phyloP scores from a whole-genome alignment of 2,888 invertebrate genomes.

The Erpobdella octoculata region DNA sequence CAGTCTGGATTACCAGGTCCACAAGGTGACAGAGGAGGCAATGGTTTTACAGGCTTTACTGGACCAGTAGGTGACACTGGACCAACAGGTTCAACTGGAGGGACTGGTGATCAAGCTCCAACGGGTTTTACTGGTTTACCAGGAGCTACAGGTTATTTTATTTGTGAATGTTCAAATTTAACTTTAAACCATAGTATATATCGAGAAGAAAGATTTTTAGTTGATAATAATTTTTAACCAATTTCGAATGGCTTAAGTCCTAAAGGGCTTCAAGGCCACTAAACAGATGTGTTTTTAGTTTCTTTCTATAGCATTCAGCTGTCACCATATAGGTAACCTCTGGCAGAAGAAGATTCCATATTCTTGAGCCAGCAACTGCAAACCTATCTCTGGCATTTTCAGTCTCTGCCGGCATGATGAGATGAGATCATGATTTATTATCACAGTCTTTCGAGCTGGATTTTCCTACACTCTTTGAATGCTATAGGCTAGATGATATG shows the following conservation, averaged over 20 bases:
- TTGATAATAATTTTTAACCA: not conserved
- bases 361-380: too few species aligned
- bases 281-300: too few species aligned
- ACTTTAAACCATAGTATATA: not conserved
- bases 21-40: slow-evolving; percentile 18
- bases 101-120: not conserved
- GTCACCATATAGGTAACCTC: too few species aligned
- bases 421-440: too few species aligned
- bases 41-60: slow-evolving; percentile 22
- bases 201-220: not conserved
- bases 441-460: too few species aligned
- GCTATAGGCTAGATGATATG: too few species aligned
- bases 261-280: too few species aligned
- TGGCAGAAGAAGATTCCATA: too few species aligned
- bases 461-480: too few species aligned
- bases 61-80: slow-evolving; percentile 31
- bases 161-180: not conserved
- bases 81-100: slow-evolving; percentile 9
- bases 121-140: not conserved
- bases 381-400: too few species aligned
- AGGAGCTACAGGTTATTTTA: not conserved
- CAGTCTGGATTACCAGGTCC: slow-evolving; percentile 28
- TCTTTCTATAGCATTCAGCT: too few species aligned
- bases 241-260: not conserved
- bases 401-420: too few species aligned